These are phyloP conservation scores for Chaetodon auriga DNA, from an alignment of 2,113 vertebrate species.

Conservation along the genomic window DNA sequence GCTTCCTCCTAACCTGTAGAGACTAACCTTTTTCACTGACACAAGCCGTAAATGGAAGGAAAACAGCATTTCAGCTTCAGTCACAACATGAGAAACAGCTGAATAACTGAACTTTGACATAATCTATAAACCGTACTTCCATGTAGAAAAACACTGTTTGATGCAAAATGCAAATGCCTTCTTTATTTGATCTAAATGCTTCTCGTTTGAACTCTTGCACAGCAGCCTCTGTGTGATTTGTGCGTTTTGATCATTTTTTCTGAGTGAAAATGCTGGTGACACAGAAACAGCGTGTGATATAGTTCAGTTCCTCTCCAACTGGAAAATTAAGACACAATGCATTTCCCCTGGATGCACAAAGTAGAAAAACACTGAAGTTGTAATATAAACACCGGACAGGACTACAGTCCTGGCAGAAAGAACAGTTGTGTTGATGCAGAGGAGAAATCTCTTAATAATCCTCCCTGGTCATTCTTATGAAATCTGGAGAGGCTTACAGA, in stretches of 20 bases:
- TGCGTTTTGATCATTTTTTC: constrained; percentile 12
- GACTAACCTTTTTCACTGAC: not conserved
- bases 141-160: constrained; percentile 15
- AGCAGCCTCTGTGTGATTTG: not conserved
- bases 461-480: constrained; percentile 43
- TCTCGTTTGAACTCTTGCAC: constrained; percentile 22
- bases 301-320: not conserved
- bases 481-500: constrained; percentile 42
- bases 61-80: not conserved
- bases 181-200: constrained; percentile 27
- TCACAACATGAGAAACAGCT: not conserved
- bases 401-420: not conserved
- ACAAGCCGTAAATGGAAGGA: not conserved
- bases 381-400: constrained; percentile 8
- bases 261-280: not conserved
- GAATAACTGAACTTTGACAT: constrained; percentile 9
- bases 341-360: not conserved
- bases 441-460: constrained; percentile 45
- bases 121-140: not conserved
- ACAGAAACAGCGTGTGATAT: not conserved
- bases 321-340: constrained; percentile 1
- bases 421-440: constrained; percentile 6
- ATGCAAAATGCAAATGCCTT: constrained; percentile 34
- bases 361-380: not conserved
- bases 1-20: not conserved